phyloP scores from a whole-genome alignment of 2,888 invertebrate species.

The Andrena haemorrhoa region DNA sequence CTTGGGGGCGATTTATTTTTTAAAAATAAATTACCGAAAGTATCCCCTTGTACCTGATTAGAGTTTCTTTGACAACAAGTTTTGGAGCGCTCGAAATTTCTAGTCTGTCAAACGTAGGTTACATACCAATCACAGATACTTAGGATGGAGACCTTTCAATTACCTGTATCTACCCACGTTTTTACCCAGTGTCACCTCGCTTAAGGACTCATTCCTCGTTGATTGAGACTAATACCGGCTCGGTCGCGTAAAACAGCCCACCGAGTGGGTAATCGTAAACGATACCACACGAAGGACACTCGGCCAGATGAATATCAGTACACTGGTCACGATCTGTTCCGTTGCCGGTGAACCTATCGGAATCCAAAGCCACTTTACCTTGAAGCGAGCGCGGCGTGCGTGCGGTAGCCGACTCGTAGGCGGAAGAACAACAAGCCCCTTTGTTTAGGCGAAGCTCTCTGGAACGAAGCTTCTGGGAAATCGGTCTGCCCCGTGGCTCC shows the following conservation, averaged over 20 bases:
- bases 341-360: slow-evolving; percentile 47
- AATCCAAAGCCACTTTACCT: slow-evolving; percentile 56
- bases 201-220: not conserved
- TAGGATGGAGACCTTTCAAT: too few relatives aligned
- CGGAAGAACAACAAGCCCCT: slow-evolving; percentile 63
- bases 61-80: too few relatives aligned
- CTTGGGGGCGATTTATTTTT: too few relatives aligned
- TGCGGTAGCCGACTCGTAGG: slow-evolving; percentile 35
- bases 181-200: not conserved
- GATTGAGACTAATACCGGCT: slow-evolving; percentile 6
- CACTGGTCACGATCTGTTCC: slow-evolving; percentile 48
- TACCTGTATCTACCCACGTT: too few relatives aligned
- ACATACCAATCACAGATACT: too few relatives aligned
- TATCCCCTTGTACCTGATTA: too few relatives aligned
- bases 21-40: too few relatives aligned
- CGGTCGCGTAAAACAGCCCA: slow-evolving; percentile 1
- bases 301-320: slow-evolving; percentile 50
- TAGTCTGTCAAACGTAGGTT: too few relatives aligned
- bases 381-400: slow-evolving; percentile 34
- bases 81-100: too few relatives aligned
- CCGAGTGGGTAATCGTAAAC: slow-evolving; percentile 37
- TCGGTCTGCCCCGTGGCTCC: slow-evolving; percentile 45
- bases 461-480: slow-evolving; percentile 65
- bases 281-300: slow-evolving; percentile 35
- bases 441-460: slow-evolving; percentile 58